These are phyloP conservation scores for Tokudaia muenninki DNA, from an alignment of 2,797 vertebrate genomes.

Conservation along the genomic window DNA sequence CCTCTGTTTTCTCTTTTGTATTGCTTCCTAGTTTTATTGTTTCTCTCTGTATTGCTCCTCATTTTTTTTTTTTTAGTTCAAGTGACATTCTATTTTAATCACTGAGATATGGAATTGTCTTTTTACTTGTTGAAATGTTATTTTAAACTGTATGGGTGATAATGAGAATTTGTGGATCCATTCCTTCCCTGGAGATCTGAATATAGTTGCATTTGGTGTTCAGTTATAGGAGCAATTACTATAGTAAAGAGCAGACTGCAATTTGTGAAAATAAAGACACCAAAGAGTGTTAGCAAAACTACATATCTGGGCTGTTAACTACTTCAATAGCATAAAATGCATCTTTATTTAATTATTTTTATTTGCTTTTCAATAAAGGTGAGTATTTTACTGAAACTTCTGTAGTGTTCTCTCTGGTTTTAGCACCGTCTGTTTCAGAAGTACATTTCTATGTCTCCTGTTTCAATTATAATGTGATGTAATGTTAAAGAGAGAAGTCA, in stretches of 20 bases:
- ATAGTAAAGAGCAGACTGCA: not conserved
- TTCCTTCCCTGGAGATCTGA: conserved; percentile 6
- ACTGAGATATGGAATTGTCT: not conserved
- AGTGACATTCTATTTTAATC: conserved; percentile 16
- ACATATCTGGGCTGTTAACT: not conserved
- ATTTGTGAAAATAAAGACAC: not conserved
- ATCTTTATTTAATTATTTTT: conserved; percentile 42
- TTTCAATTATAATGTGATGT: not conserved
- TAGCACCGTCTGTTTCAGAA: not conserved
- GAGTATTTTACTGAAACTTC: not conserved
- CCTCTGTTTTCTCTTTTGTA: not conserved
- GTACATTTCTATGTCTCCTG: not conserved
- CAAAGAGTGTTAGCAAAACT: not conserved
- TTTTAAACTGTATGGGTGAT: not conserved
- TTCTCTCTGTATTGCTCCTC: not conserved
- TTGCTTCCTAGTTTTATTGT: conserved; percentile 2
- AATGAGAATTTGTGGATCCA: not conserved
- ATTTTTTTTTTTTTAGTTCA: not conserved
- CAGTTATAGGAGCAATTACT: not conserved
- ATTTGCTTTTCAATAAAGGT: conserved; percentile 31
- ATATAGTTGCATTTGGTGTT: conserved; percentile 16
- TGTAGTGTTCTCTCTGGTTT: not conserved
- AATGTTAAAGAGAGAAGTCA: conserved; percentile 18
- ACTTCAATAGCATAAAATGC: not conserved
- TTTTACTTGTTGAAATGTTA: conserved; percentile 5